phyloP scores from a whole-genome alignment of 2,113 vertebrate genomes.

The Hippocampus comes region DNA sequence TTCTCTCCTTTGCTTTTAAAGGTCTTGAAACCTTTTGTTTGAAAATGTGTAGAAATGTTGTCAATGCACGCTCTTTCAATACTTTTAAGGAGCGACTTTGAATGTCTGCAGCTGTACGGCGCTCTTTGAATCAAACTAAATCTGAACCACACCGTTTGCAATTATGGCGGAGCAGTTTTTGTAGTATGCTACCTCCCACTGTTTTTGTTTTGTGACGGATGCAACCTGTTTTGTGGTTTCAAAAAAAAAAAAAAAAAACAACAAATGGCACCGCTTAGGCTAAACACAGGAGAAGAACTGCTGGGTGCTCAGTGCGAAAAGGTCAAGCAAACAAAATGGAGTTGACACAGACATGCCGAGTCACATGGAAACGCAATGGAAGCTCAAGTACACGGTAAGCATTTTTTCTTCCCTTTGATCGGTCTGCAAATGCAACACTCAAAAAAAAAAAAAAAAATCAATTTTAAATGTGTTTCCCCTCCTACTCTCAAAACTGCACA shows the following conservation, averaged over 20 bases:
- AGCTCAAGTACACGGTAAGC: conserved; percentile 9
- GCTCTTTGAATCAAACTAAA: background rate
- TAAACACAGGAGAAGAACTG: conserved; percentile 10
- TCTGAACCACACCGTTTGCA: background rate
- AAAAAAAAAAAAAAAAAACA: no score
- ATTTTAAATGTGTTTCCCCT: no score
- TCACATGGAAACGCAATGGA: conserved; percentile 33
- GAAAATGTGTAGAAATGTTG: no score
- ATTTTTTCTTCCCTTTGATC: no score
- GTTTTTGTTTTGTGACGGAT: conserved; percentile 3
- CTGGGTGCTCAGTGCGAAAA: conserved; percentile 26
- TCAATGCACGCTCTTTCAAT: no score
- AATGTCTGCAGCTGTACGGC: no score
- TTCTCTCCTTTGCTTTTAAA: no score
- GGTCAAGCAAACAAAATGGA: conserved; percentile 46
- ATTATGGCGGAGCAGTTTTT: background rate
- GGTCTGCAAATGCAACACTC: no score
- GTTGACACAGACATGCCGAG: conserved; percentile 25
- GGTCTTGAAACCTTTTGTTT: no score
- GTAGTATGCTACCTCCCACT: background rate
- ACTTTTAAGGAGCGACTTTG: no score
- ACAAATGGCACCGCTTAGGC: background rate
- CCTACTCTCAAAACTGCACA: no score
- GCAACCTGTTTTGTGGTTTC: background rate
- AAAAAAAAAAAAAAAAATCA: no score